phyloP scores from a whole-genome alignment of 2,113 vertebrate genomes.

The Eclectus roratus region DNA sequence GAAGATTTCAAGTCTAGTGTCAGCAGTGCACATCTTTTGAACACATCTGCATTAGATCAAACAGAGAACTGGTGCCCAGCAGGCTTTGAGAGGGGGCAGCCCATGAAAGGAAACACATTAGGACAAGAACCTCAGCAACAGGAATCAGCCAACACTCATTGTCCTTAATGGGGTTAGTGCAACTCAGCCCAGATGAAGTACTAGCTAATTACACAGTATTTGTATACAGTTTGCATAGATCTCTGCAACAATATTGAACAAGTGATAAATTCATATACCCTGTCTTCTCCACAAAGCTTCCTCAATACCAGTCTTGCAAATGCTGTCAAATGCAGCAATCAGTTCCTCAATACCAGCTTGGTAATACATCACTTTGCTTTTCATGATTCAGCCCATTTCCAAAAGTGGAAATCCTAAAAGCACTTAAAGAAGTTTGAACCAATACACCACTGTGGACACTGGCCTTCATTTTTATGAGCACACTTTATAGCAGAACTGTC shows the following conservation, averaged over 20 bases:
- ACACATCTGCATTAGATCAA: neutral
- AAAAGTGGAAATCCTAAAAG: neutral
- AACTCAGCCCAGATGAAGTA: neutral
- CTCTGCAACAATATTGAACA: neutral
- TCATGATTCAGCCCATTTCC: neutral
- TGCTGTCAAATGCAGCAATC: neutral
- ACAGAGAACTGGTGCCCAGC: neutral
- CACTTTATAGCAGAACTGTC: neutral
- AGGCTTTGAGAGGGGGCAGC: neutral
- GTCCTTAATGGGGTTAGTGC: neutral
- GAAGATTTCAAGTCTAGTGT: neutral
- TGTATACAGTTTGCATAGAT: neutral
- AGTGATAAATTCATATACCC: neutral
- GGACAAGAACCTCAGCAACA: neutral
- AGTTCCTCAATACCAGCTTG: neutral
- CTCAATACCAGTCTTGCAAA: neutral
- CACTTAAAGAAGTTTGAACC: neutral
- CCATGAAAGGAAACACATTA: neutral
- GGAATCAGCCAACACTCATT: neutral
- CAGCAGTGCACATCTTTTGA: neutral
- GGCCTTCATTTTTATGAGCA: neutral
- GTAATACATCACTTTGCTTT: neutral
- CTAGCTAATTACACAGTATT: neutral
- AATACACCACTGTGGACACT: neutral
- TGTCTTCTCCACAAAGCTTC: neutral